Evolutionary conservation across 2,113 vertebrate genomes (phyloP).

Genomic region (Limanda limanda): DNA sequence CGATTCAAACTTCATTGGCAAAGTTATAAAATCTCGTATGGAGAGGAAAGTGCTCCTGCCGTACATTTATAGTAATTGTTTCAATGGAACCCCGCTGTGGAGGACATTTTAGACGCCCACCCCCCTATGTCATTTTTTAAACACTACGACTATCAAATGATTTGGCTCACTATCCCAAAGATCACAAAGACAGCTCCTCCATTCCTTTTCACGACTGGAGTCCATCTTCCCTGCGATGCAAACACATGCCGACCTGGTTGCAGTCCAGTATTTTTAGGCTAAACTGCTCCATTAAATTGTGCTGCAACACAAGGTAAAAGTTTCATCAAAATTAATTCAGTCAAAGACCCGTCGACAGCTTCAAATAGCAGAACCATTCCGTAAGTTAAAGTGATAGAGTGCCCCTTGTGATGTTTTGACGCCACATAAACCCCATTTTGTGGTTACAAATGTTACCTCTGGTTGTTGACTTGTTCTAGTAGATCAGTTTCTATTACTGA

Average conservation of each 20-base stretch:
- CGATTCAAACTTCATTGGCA: conserved; percentile 73
- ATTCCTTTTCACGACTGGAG: conserved; percentile 79
- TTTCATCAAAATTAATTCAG: conserved; percentile 29
- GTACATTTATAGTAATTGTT: conserved; percentile 81
- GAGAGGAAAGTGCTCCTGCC: conserved; percentile 72
- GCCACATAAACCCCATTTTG: neutral
- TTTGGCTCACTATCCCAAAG: conserved; percentile 71
- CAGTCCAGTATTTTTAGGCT: conserved; percentile 75
- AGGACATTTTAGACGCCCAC: conserved; percentile 73
- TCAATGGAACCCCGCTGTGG: conserved; percentile 70
- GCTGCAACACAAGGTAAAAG: conserved; percentile 48
- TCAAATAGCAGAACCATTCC: neutral
- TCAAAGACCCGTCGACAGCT: conserved; percentile 30
- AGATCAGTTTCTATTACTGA: neutral
- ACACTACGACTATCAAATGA: conserved; percentile 73
- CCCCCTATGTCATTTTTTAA: conserved; percentile 72
- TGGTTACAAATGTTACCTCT: neutral
- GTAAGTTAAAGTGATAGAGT: neutral
- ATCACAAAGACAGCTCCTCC: conserved; percentile 66
- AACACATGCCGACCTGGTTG: conserved; percentile 78
- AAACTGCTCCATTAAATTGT: conserved; percentile 55
- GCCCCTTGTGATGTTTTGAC: neutral
- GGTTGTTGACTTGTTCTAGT: neutral
- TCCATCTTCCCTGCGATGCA: conserved; percentile 74
- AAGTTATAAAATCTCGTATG: conserved; percentile 80